Evolutionary conservation across 1,140 invertebrate genomes (phyloP).

Genomic region (Zaprionus lachaisei): DNA sequence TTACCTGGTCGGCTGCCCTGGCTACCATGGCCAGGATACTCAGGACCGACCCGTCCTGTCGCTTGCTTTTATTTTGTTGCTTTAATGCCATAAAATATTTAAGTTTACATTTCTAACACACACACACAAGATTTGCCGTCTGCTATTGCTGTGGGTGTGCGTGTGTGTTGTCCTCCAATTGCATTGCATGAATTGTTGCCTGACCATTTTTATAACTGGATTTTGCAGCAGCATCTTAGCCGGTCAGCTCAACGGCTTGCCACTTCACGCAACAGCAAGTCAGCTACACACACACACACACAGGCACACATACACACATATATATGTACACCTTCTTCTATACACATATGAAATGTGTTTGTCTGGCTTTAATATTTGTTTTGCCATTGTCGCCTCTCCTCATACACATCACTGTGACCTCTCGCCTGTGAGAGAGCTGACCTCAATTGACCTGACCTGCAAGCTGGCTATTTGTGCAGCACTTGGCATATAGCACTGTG

Average conservation of each 20-base stretch:
- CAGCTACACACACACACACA: conserved; percentile 7
- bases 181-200: conserved; percentile 64
- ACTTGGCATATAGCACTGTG: conserved; percentile 59
- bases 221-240: conserved; percentile 63
- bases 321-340: neutral
- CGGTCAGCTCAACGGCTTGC: conserved; percentile 44
- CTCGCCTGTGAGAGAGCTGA: conserved; percentile 17
- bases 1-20: conserved; percentile 56
- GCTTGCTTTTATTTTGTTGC: conserved; percentile 51
- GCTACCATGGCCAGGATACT: neutral
- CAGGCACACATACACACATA: neutral
- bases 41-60: neutral
- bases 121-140: conserved; percentile 29
- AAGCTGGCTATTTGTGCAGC: conserved; percentile 66
- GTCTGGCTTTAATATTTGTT: conserved; percentile 64
- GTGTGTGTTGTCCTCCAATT: conserved; percentile 38
- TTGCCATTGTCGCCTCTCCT: conserved; percentile 56
- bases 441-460: conserved; percentile 41
- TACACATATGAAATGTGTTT: conserved; percentile 24
- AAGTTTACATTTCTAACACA: conserved; percentile 76
- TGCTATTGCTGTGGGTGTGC: neutral
- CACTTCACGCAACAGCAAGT: conserved; percentile 41
- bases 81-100: conserved; percentile 77
- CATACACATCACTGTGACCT: neutral
- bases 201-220: conserved; percentile 73